These are phyloP conservation scores for Carduelis carduelis DNA, from an alignment of 2,797 vertebrate genomes.

Conservation along the genomic window DNA sequence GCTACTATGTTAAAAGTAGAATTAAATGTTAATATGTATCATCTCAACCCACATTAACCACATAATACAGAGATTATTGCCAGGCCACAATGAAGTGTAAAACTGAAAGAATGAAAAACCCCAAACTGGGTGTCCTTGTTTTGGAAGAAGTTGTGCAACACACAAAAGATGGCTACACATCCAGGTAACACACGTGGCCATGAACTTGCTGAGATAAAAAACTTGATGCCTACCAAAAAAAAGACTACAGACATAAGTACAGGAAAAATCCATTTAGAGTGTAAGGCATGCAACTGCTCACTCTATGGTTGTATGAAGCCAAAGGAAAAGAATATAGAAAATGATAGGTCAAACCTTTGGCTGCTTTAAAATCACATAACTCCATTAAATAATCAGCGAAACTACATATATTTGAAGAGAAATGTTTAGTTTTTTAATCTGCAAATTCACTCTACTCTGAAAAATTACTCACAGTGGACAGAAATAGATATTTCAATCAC, in stretches of 20 bases:
- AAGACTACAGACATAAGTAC: neutral
- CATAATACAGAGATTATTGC: neutral
- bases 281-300: neutral
- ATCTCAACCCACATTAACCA: neutral
- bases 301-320: neutral
- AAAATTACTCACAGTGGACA: neutral
- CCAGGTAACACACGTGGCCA: neutral
- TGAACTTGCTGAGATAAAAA: neutral
- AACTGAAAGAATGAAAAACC: neutral
- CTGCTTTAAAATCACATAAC: neutral
- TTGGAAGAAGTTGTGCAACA: neutral
- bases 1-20: neutral
- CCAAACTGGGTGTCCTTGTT: neutral
- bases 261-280: neutral
- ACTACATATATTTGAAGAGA: neutral
- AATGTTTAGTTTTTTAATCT: neutral
- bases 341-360: neutral
- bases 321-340: neutral
- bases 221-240: neutral
- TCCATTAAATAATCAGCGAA: neutral
- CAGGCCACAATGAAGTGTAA: neutral
- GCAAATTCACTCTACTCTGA: neutral
- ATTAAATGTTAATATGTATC: neutral
- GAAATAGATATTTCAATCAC: neutral
- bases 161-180: neutral